Evolutionary conservation across 2,888 invertebrate genomes (phyloP).

Genomic region (Aradus depressus): DNA sequence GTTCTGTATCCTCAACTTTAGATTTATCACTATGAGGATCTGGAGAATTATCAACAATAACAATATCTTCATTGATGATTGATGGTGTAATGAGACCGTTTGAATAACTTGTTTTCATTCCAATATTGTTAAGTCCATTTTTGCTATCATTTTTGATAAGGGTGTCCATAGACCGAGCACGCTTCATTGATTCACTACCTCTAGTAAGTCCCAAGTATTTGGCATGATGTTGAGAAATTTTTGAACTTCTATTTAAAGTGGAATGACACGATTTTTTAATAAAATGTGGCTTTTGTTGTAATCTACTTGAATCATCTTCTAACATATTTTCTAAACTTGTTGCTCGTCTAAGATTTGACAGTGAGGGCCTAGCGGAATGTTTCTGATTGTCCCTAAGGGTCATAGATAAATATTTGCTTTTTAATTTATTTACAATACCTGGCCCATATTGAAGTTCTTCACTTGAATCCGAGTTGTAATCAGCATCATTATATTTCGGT

Average conservation of each 20-base stretch:
- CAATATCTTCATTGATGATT: conserved; percentile 34
- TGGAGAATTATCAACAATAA: conserved; percentile 34
- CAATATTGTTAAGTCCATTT: conserved; percentile 9
- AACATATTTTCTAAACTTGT: conserved; percentile 74
- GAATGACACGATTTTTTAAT: conserved; percentile 22
- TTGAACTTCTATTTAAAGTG: conserved; percentile 11
- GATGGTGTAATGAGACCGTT: conserved; percentile 24
- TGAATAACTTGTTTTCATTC: conserved; percentile 4
- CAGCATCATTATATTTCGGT: conserved; percentile 32
- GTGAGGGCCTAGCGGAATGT: conserved; percentile 51
- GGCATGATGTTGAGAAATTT: conserved; percentile 26
- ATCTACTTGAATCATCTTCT: conserved; percentile 46
- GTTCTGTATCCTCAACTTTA: conserved; percentile 43
- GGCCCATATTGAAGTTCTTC: conserved; percentile 85
- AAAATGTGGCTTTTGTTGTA: conserved; percentile 20
- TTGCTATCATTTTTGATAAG: conserved; percentile 52
- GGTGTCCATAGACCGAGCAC: conserved; percentile 78
- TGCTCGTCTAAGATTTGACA: conserved; percentile 60
- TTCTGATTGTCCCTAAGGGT: conserved; percentile 62
- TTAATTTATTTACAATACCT: conserved; percentile 77
- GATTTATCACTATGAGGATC: conserved; percentile 7
- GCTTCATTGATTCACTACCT: conserved; percentile 52
- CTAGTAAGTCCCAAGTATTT: conserved; percentile 28
- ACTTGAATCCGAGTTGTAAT: conserved; percentile 46
- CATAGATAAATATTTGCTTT: conserved; percentile 75